Percentiles rank a stretch among this genome's conserved stretches.
These are phyloP conservation scores for Bombus picipes DNA, from an alignment of 1,140 invertebrate species.

Conservation along the genomic window DNA sequence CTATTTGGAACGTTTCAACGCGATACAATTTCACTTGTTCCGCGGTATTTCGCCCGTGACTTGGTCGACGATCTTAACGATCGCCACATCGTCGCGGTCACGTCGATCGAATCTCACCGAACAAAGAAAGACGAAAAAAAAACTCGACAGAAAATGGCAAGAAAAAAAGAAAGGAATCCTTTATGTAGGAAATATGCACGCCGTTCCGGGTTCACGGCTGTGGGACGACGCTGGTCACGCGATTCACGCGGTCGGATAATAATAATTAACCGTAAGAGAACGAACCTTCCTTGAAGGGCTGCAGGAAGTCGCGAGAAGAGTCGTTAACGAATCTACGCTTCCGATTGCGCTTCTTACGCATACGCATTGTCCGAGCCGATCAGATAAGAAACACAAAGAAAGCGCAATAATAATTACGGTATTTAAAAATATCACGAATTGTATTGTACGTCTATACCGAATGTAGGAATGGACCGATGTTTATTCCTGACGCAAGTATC, in stretches of 20 bases:
- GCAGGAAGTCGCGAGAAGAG: slow-evolving; percentile 38
- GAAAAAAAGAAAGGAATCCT: slow-evolving; percentile 20
- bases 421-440: background rate
- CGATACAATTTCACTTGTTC: slow-evolving; percentile 77
- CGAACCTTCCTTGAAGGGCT: slow-evolving; percentile 48
- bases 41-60: slow-evolving; percentile 54
- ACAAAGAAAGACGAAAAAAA: background rate
- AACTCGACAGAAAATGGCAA: slow-evolving; percentile 10
- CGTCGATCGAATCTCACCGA: slow-evolving; percentile 44
- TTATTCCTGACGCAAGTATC: too few species aligned
- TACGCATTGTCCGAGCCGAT: background rate
- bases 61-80: slow-evolving; percentile 39
- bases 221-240: slow-evolving; percentile 73
- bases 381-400: background rate
- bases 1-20: slow-evolving; percentile 70
- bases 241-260: slow-evolving; percentile 70
- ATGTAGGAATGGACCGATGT: too few species aligned
- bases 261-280: slow-evolving; percentile 62
- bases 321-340: slow-evolving; percentile 53
- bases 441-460: background rate
- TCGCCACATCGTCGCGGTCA: background rate
- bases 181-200: slow-evolving; percentile 53
- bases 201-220: slow-evolving; percentile 69
- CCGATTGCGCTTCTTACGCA: background rate
- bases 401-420: background rate